Conservation (phyloP, 2,888 invertebrate species). For the Tuta absoluta region DNA sequence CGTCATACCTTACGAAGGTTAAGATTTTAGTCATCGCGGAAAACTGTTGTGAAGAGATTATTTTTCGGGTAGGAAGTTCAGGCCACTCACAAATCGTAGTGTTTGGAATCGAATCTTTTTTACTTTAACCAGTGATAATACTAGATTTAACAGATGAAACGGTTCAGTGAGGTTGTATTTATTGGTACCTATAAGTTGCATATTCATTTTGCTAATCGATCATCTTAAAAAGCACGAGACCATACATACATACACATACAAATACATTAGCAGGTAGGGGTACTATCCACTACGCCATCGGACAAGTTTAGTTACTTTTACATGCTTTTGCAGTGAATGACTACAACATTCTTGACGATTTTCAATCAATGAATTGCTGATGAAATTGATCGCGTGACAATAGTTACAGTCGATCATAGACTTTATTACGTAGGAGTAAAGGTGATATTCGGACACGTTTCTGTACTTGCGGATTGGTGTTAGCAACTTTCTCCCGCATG, state of each 20-base stretch:
- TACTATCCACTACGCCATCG: too few relatives aligned
- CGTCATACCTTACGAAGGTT: background rate
- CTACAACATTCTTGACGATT: background rate
- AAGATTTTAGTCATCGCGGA: background rate
- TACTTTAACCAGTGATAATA: too few relatives aligned
- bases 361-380: background rate
- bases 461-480: background rate
- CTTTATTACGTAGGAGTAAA: background rate
- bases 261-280: too few relatives aligned
- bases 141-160: too few relatives aligned
- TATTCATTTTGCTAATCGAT: too few relatives aligned
- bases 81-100: too few relatives aligned
- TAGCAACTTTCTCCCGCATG: conserved; percentile 4
- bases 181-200: too few relatives aligned
- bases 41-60: background rate
- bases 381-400: background rate
- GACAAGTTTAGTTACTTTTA: background rate
- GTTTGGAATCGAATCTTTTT: too few relatives aligned
- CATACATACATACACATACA: too few relatives aligned
- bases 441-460: background rate
- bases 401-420: background rate
- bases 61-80: too few relatives aligned
- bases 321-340: background rate
- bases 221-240: too few relatives aligned
- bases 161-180: too few relatives aligned